Evolutionary conservation across 2,888 invertebrate species (phyloP).

Genomic region (Terebella lapidaria): DNA sequence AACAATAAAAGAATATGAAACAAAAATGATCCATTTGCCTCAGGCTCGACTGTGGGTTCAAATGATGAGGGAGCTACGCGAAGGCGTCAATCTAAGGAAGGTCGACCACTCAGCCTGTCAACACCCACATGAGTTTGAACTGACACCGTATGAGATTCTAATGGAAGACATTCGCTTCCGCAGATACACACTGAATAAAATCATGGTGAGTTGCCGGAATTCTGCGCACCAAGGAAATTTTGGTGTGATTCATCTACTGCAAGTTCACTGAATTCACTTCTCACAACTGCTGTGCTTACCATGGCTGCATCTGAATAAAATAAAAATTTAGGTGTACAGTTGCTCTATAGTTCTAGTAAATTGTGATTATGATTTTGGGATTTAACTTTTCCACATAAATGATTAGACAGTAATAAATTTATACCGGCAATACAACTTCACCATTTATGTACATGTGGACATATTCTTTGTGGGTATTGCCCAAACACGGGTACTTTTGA

Average conservation of each 20-base stretch:
- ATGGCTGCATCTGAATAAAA: too few relatives aligned
- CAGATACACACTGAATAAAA: slow-evolving; percentile 80
- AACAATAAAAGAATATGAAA: too few relatives aligned
- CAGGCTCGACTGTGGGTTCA: slow-evolving; percentile 70
- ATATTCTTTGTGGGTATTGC: too few relatives aligned
- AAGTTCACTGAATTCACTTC: neutral
- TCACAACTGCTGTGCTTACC: too few relatives aligned
- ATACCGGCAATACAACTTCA: too few relatives aligned
- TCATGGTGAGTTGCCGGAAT: slow-evolving; percentile 52
- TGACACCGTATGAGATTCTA: slow-evolving; percentile 93
- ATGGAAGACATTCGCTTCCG: slow-evolving; percentile 92
- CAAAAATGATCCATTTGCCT: too few relatives aligned
- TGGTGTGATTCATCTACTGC: neutral
- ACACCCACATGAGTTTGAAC: slow-evolving; percentile 76
- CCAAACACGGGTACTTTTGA: too few relatives aligned
- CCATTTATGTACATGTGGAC: too few relatives aligned
- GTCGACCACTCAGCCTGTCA: slow-evolving; percentile 60
- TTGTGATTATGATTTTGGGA: neutral
- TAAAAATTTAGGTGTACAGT: too few relatives aligned
- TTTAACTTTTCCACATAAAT: neutral
- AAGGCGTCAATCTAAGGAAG: slow-evolving; percentile 90
- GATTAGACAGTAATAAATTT: neutral
- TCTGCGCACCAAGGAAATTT: too few relatives aligned
- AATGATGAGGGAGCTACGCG: slow-evolving; percentile 83
- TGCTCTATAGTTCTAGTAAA: neutral